These are phyloP conservation scores for Triops cancriformis DNA, from an alignment of 1,140 invertebrate genomes.

Conservation along the genomic window DNA sequence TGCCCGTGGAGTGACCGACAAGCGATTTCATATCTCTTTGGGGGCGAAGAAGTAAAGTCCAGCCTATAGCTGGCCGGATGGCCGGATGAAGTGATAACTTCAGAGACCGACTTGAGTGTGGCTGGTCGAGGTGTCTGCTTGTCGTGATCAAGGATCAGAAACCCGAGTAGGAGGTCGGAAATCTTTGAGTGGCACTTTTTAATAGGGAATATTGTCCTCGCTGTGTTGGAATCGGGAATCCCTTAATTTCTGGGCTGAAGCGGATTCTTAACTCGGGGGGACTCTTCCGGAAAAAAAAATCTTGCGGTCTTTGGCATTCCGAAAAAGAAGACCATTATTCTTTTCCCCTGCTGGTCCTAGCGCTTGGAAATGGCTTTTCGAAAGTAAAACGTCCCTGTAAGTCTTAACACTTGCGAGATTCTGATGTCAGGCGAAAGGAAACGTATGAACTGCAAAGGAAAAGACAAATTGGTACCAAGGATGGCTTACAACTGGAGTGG, in stretches of 20 bases:
- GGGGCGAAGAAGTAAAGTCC: not conserved
- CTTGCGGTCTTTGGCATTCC: not conserved
- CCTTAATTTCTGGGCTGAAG: not conserved
- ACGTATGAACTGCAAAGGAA: not conserved
- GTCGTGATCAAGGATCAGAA: not conserved
- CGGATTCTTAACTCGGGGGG: not conserved
- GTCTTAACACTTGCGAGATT: not conserved
- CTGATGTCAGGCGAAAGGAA: not conserved
- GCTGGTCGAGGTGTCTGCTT: not conserved
- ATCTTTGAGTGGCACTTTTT: not conserved
- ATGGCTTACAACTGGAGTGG: not conserved
- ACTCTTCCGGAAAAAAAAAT: not conserved
- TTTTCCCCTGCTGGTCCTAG: not conserved
- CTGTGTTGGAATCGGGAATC: not conserved
- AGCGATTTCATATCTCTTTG: not conserved
- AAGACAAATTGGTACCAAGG: conserved; percentile 4
- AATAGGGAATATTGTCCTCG: not conserved
- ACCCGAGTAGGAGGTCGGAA: conserved; percentile 2
- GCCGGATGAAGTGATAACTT: not conserved
- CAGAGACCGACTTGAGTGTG: not conserved
- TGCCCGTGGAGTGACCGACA: not conserved
- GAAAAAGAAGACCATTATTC: not conserved
- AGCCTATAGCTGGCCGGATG: not conserved
- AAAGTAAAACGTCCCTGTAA: not conserved
- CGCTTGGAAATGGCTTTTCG: not conserved